Base-by-base conservation (phyloP, 2,888 invertebrate species). In the Druceiella hillmani region DNA sequence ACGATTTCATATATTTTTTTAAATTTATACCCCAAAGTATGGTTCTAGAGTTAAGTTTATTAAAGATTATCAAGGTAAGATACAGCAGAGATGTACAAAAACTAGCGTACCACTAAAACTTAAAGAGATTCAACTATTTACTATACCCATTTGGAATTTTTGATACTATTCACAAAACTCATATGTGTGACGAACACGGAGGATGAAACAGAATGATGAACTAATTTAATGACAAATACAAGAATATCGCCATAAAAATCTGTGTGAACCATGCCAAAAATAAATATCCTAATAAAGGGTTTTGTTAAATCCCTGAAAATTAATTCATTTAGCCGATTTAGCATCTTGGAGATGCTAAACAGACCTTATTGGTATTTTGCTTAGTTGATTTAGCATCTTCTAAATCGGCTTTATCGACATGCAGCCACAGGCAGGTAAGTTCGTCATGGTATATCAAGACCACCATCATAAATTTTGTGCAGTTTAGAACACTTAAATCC, bases 401-500 rank as follows among this genome's bases (percentile, higher is more conserved):
- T n/a, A n/a, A n/a, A n/a, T n/a, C n/a, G n/a, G n/a, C n/a, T n/a
- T n/a, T n/a, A n/a, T n/a, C n/a, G n/a, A n/a, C n/a, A n/a, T n/a
- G n/a, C n/a, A n/a, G n/a, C n/a, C n/a, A n/a, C n/a, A n/a, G n/a
- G n/a, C n/a, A n/a, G n/a, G n/a, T n/a, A n/a, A n/a, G n/a, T n/a
- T n/a, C n/a, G n/a, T n/a, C n/a, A n/a, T n/a, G n/a, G n/a, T n/a
- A n/a, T n/a, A 20, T 20, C 22, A 20, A 20, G 22, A 20, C 22
- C 22, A 20, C 22, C 22, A n/a, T 20, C 6, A 20, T 9, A 20
- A 20, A 20, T 17, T 35, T 30, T 14, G 27, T 39, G 11, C 28
- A 39, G 22, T 20, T 20, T 7, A 6, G 22, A 20, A 6, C 22
- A 20, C 22, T 20, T 7, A 20, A 20, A 20, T 7, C 27, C 11